These are phyloP conservation scores for Gisinianus flammeolus DNA, from an alignment of 2,888 invertebrate species.

Conservation along the genomic window DNA sequence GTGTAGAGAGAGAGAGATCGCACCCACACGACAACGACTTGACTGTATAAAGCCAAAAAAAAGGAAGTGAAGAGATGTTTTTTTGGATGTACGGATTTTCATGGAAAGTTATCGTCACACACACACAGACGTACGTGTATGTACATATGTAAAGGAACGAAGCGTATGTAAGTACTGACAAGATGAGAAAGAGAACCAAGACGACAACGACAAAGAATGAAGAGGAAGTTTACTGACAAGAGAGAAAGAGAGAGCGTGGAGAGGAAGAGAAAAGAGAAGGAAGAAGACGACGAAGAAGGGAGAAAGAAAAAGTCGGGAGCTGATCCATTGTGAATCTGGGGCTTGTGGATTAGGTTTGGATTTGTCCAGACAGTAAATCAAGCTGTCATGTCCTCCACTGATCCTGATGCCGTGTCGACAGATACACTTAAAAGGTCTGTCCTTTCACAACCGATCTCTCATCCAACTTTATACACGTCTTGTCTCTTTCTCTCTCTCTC, in stretches of 20 bases:
- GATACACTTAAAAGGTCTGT: conserved; percentile 44
- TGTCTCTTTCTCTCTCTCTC: conserved; percentile 24
- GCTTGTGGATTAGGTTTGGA: conserved; percentile 30
- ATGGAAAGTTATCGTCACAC: too few species aligned
- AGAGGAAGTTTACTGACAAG: conserved; percentile 1
- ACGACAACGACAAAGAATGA: neutral
- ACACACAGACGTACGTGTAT: too few species aligned
- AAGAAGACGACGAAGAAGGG: too few species aligned
- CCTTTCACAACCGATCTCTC: conserved; percentile 27
- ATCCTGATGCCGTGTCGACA: conserved; percentile 42
- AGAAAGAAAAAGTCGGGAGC: conserved; percentile 27
- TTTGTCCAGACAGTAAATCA: conserved; percentile 41
- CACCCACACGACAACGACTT: neutral
- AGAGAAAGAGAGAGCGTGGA: conserved; percentile 4
- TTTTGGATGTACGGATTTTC: too few species aligned
- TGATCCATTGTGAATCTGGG: conserved; percentile 38
- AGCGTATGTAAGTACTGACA: too few species aligned
- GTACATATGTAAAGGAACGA: too few species aligned
- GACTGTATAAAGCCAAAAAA: neutral
- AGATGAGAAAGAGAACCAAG: conserved; percentile 9
- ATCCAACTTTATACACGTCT: conserved; percentile 36
- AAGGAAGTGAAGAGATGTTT: neutral
- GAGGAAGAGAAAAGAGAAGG: neutral
- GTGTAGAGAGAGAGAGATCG: neutral
- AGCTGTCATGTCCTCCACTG: conserved; percentile 42